Conservation (phyloP, 2,797 vertebrate species). For the Hybognathus amarus region DNA sequence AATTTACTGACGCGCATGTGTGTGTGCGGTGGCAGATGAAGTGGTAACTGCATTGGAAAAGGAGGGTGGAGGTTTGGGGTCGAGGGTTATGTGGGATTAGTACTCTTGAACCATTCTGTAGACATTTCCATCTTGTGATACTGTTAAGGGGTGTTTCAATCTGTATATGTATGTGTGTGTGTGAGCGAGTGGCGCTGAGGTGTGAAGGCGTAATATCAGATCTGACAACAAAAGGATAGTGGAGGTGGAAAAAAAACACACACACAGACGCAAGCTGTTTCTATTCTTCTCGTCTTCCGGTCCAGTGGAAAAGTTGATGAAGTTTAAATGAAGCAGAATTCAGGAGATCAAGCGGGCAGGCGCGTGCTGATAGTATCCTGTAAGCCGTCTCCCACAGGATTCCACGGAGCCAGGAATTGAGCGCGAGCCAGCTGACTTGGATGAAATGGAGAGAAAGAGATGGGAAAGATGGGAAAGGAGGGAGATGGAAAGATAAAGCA, state of each 20-base stretch:
- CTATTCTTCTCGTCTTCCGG: slow-evolving; percentile 96
- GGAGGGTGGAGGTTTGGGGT: slow-evolving; percentile 29
- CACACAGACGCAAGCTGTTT: slow-evolving; percentile 80
- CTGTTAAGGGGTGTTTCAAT: slow-evolving; percentile 27
- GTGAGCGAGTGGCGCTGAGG: slow-evolving; percentile 25
- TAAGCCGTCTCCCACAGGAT: slow-evolving; percentile 54
- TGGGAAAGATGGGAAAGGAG: slow-evolving; percentile 69
- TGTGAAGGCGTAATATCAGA: slow-evolving; percentile 78
- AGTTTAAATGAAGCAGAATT: slow-evolving; percentile 99
- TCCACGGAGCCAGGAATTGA: slow-evolving; percentile 66
- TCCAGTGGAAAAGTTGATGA: slow-evolving; percentile 99
- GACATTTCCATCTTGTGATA: slow-evolving; percentile 54
- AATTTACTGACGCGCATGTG: slow-evolving; percentile 66
- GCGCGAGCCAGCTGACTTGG: slow-evolving; percentile 77
- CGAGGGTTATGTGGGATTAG: slow-evolving; percentile 68
- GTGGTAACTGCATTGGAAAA: slow-evolving; percentile 41
- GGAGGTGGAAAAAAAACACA: slow-evolving; percentile 64
- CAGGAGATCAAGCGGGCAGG: slow-evolving; percentile 90
- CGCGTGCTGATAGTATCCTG: slow-evolving; percentile 79
- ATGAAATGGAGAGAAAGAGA: slow-evolving; percentile 79
- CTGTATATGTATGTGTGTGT: slow-evolving; percentile 41
- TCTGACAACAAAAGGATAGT: slow-evolving; percentile 78
- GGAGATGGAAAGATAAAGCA: slow-evolving; percentile 77
- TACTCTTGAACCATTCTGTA: slow-evolving; percentile 66
- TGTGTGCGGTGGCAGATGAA: slow-evolving; percentile 33